Conservation (phyloP, 2,797 vertebrate species). For the Discoglossus pictus region DNA sequence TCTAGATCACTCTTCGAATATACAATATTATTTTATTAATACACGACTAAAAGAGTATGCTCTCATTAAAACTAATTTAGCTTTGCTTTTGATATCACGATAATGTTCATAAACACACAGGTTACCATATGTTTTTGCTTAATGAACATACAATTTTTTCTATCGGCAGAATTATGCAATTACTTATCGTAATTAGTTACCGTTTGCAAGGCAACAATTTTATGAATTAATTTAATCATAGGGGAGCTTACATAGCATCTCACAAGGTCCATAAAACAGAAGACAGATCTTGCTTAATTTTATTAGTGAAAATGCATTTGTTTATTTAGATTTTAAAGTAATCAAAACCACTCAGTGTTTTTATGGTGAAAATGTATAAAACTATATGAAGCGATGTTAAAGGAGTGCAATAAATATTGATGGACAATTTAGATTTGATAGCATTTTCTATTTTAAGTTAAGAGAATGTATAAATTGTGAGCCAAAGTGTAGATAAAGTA, state of each 20-base stretch:
- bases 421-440: slow-evolving; percentile 43
- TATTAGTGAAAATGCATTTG: slow-evolving; percentile 46
- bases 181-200: slow-evolving; percentile 39
- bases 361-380: slow-evolving; percentile 47
- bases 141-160: slow-evolving; percentile 49
- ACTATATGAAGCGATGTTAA: slow-evolving; percentile 49
- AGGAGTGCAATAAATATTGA: slow-evolving; percentile 50
- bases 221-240: slow-evolving; percentile 49
- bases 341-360: slow-evolving; percentile 48
- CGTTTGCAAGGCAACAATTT: slow-evolving; percentile 46
- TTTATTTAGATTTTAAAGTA: slow-evolving; percentile 50
- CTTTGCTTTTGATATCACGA: slow-evolving; percentile 1
- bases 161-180: slow-evolving; percentile 37
- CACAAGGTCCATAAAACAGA: slow-evolving; percentile 49
- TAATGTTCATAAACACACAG: slow-evolving; percentile 30
- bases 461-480: slow-evolving; percentile 27
- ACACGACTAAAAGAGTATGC: too few species aligned
- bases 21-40: too few species aligned
- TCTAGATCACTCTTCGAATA: too few species aligned
- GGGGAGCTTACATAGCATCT: slow-evolving; percentile 46
- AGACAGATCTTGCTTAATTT: slow-evolving; percentile 44
- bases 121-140: slow-evolving; percentile 48
- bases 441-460: slow-evolving; percentile 46
- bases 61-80: neutral
- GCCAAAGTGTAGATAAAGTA: slow-evolving; percentile 42